phyloP scores from a whole-genome alignment of 1,140 invertebrate genomes.

The Heliothis virescens region DNA sequence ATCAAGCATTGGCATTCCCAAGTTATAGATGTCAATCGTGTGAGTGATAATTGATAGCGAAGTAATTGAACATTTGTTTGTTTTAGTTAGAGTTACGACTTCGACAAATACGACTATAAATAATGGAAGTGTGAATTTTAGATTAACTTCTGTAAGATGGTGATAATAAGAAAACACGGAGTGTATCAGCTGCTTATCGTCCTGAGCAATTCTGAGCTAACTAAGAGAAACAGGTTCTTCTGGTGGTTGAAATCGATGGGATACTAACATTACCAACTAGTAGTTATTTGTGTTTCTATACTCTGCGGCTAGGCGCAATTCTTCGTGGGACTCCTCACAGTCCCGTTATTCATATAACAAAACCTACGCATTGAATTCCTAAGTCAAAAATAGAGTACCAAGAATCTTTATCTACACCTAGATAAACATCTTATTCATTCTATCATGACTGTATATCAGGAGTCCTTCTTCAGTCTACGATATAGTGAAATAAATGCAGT shows the following conservation, averaged over 20 bases:
- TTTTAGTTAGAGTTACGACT: slow-evolving; percentile 1
- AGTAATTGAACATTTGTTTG: slow-evolving; percentile 36
- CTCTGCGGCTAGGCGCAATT: slow-evolving; percentile 12
- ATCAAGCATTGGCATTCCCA: not conserved
- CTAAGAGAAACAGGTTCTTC: slow-evolving; percentile 37
- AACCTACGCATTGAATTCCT: not conserved
- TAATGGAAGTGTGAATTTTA: slow-evolving; percentile 26
- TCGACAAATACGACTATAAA: slow-evolving; percentile 20
- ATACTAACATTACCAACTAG: slow-evolving; percentile 9
- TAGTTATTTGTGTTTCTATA: slow-evolving; percentile 27
- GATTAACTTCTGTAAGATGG: slow-evolving; percentile 33
- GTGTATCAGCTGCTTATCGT: slow-evolving; percentile 31
- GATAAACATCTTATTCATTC: too few species aligned
- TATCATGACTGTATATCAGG: too few species aligned
- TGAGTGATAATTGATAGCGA: slow-evolving; percentile 32
- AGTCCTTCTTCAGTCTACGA: too few species aligned
- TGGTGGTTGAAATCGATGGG: slow-evolving; percentile 38
- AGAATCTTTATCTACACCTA: too few species aligned
- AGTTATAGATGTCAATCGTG: slow-evolving; percentile 1
- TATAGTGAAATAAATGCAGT: not conserved
- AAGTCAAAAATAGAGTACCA: not conserved
- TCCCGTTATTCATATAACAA: slow-evolving; percentile 22
- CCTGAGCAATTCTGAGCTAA: slow-evolving; percentile 29
- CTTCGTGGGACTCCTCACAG: slow-evolving; percentile 8
- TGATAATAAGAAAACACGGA: slow-evolving; percentile 24